These are phyloP conservation scores for Poeciliopsis paucimaculata DNA, from an alignment of 2,797 vertebrate genomes.

Conservation along the genomic window DNA sequence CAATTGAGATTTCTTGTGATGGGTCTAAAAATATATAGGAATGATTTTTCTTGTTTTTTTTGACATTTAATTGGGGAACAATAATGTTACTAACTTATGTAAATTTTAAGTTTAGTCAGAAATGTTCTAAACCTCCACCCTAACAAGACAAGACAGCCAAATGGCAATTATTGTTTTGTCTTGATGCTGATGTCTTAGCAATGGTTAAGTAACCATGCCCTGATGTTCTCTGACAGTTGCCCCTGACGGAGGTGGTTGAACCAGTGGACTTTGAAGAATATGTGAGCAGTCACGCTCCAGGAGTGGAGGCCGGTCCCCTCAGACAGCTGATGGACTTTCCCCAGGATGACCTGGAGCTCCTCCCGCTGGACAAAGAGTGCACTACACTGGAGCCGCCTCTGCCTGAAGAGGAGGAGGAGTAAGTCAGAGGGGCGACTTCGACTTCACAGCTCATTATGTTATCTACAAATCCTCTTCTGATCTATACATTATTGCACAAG, in stretches of 20 bases:
- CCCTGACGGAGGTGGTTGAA: constrained; percentile 89
- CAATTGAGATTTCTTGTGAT: neutral
- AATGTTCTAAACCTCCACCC: neutral
- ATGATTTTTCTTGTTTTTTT: neutral
- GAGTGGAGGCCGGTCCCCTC: constrained; percentile 85
- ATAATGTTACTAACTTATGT: neutral
- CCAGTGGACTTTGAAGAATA: constrained; percentile 92
- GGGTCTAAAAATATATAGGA: neutral
- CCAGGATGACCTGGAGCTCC: constrained; percentile 86
- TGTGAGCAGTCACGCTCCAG: constrained; percentile 85
- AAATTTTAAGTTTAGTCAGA: neutral
- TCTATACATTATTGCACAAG: constrained; percentile 30
- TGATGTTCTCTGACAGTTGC: constrained; percentile 79
- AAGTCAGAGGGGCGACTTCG: constrained; percentile 44
- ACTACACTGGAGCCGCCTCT: constrained; percentile 86
- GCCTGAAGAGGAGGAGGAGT: constrained; percentile 89
- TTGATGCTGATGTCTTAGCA: constrained; percentile 9
- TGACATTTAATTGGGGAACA: neutral
- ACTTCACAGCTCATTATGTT: constrained; percentile 18
- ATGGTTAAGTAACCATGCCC: constrained; percentile 19
- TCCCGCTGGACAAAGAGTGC: constrained; percentile 87
- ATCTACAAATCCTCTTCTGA: constrained; percentile 4
- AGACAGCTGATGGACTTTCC: constrained; percentile 89
- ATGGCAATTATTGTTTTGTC: neutral
- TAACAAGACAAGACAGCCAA: neutral